A percentile compares a stretch with the other conserved stretches of the same genome.
These are phyloP conservation scores for Cetoscarus ocellatus DNA, from an alignment of 2,797 vertebrate genomes.

Conservation along the genomic window DNA sequence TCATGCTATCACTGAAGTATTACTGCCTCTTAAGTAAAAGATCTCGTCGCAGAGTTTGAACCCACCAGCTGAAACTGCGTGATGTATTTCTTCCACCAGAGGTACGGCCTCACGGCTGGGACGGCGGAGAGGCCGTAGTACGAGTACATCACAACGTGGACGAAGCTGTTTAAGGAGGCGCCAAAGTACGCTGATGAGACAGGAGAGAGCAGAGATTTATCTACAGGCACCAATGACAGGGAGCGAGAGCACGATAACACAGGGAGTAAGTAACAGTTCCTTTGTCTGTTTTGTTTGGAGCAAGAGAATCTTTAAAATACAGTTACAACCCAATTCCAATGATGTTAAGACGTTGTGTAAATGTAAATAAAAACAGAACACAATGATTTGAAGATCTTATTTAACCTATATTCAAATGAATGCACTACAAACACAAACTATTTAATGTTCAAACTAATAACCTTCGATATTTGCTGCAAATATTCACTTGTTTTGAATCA, in stretches of 20 bases:
- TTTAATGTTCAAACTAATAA: too few relatives aligned
- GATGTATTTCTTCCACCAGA: slow-evolving; percentile 99
- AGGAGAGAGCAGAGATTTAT: slow-evolving; percentile 22
- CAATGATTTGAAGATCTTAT: too few relatives aligned
- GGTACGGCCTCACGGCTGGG: slow-evolving; percentile 93
- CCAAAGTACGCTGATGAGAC: slow-evolving; percentile 92
- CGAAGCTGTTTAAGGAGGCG: slow-evolving; percentile 94
- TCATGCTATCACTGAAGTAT: background rate
- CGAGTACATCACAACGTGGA: slow-evolving; percentile 98
- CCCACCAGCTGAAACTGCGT: slow-evolving; percentile 98
- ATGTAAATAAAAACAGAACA: too few relatives aligned
- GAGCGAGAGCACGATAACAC: background rate
- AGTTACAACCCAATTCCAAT: too few relatives aligned
- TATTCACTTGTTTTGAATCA: too few relatives aligned
- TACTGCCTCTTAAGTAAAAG: background rate
- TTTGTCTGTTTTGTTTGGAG: slow-evolving; percentile 5
- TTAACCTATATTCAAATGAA: too few relatives aligned
- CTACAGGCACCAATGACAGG: slow-evolving; percentile 1
- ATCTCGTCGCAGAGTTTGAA: slow-evolving; percentile 10
- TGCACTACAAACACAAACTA: too few relatives aligned
- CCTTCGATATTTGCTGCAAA: too few relatives aligned
- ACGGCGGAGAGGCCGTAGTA: slow-evolving; percentile 95
- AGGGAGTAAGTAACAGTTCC: slow-evolving; percentile 1
- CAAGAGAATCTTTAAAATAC: slow-evolving; percentile 1
- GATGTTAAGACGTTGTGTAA: too few relatives aligned